phyloP scores from a whole-genome alignment of 2,888 invertebrate genomes.

The Tetropium fuscum region DNA sequence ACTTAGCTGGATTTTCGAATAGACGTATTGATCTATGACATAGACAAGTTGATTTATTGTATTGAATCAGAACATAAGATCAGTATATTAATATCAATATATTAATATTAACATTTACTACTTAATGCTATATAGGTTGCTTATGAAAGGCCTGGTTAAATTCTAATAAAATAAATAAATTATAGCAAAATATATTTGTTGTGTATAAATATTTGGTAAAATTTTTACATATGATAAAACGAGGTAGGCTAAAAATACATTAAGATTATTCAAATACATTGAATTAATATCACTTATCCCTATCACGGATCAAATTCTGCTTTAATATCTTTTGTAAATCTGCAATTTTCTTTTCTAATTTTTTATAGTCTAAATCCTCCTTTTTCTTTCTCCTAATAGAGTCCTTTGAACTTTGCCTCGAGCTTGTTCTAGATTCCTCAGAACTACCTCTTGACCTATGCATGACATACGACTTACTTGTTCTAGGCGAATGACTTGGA shows the following conservation, averaged over 20 bases:
- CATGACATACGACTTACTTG: constrained; percentile 28
- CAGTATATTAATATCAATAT: no score
- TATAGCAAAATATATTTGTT: constrained; percentile 5
- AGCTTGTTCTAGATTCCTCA: constrained; percentile 44
- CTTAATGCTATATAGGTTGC: no score
- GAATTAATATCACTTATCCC: constrained; percentile 18
- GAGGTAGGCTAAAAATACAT: background rate
- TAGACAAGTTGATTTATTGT: no score
- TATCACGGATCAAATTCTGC: constrained; percentile 36
- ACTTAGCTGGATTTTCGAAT: no score
- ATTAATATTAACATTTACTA: no score
- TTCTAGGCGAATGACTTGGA: constrained; percentile 33
- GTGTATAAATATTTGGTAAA: background rate
- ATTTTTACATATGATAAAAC: constrained; percentile 1
- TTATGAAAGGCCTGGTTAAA: no score
- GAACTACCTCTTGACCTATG: constrained; percentile 36
- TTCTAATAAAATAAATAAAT: background rate
- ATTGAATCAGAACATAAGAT: no score
- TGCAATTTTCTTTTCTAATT: constrained; percentile 64
- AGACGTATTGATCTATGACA: no score
- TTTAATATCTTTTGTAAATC: constrained; percentile 63
- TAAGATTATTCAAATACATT: background rate
- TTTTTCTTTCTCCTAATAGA: constrained; percentile 28
- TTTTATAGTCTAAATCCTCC: constrained; percentile 59
- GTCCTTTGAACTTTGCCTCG: constrained; percentile 39